Evolutionary conservation across 2,888 invertebrate genomes (phyloP).

Genomic region (Adelphocoris suturalis): DNA sequence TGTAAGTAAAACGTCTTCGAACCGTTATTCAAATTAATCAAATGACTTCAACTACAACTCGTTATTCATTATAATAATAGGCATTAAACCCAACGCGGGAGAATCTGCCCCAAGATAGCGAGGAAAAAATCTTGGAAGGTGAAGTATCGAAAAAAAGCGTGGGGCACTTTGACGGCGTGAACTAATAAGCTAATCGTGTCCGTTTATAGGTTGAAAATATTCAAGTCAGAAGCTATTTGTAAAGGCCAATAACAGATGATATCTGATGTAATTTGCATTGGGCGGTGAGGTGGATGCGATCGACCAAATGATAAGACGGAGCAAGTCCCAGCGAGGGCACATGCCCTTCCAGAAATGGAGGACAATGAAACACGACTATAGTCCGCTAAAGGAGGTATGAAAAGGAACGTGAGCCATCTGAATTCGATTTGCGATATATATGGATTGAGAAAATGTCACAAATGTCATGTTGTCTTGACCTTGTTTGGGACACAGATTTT

Average conservation of each 20-base stretch:
- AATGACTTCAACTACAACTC: background rate
- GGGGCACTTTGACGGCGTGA: constrained; percentile 46
- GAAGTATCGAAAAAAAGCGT: background rate
- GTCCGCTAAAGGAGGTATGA: background rate
- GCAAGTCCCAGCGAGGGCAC: constrained; percentile 30
- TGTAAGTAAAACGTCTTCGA: background rate
- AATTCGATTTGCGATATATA: background rate
- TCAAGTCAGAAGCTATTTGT: constrained; percentile 69
- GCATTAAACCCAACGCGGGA: constrained; percentile 17
- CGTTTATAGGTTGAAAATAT: constrained; percentile 58
- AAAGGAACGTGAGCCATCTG: background rate
- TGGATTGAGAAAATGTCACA: background rate
- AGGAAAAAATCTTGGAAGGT: background rate
- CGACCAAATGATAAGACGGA: background rate
- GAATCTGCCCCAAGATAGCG: constrained; percentile 33
- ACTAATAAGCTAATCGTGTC: constrained; percentile 53
- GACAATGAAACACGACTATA: constrained; percentile 56
- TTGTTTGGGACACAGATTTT: background rate
- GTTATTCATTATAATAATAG: constrained; percentile 53
- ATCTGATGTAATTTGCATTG: constrained; percentile 66
- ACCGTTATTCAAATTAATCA: constrained; percentile 12
- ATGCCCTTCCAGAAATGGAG: constrained; percentile 63
- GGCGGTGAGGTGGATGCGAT: constrained; percentile 39
- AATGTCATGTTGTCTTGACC: background rate
- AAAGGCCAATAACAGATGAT: constrained; percentile 66